Conservation (phyloP, 2,797 vertebrate species). For the Acanthurus tractus region DNA sequence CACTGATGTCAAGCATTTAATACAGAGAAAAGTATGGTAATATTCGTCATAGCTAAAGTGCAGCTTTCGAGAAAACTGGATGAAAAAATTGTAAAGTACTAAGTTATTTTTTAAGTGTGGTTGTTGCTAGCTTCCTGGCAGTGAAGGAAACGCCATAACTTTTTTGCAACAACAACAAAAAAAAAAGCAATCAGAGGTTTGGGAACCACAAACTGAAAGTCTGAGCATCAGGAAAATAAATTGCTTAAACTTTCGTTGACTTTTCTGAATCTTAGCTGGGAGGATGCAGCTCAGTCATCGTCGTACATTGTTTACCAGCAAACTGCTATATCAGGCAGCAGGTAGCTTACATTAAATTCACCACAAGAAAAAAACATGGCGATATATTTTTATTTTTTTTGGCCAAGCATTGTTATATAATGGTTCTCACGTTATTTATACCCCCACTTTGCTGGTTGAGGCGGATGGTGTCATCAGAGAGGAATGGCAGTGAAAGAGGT, state of each 20-base stretch:
- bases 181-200: conserved; percentile 26
- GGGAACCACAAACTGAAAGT: conserved; percentile 24
- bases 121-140: background rate
- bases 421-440: conserved; percentile 28
- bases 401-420: background rate
- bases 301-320: background rate
- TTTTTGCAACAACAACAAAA: background rate
- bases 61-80: background rate
- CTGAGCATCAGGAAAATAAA: conserved; percentile 17
- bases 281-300: background rate
- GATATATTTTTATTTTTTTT: background rate
- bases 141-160: conserved; percentile 14
- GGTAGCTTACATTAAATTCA: conserved; percentile 9
- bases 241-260: conserved; percentile 10
- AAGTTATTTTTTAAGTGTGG: conserved; percentile 16
- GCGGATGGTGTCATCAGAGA: conserved; percentile 9
- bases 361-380: conserved; percentile 14
- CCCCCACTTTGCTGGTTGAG: background rate
- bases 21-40: background rate
- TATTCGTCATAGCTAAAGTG: background rate
- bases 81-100: background rate
- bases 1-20: background rate
- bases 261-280: conserved; percentile 11
- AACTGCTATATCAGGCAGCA: background rate
- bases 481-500: conserved; percentile 32